Conservation (phyloP, 2,888 invertebrate species). For the Pterobdella sp. region DNA sequence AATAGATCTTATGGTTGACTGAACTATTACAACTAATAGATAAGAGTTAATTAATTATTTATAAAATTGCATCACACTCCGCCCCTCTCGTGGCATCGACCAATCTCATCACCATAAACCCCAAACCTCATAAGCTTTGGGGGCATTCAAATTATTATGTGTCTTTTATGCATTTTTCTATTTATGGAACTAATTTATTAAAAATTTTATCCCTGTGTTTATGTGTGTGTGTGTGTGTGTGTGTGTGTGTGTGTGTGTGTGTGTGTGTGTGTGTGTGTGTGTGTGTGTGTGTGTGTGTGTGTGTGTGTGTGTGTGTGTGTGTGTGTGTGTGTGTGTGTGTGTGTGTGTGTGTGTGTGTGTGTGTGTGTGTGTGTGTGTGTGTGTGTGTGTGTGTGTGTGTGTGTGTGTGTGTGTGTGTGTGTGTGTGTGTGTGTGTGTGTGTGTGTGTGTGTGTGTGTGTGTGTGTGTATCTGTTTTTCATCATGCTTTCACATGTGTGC, state of each 20-base stretch:
- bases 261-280: constrained; percentile 22
- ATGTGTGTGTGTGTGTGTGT: constrained; percentile 14
- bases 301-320: constrained; percentile 28
- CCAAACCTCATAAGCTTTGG: constrained; percentile 60
- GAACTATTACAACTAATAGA: no score
- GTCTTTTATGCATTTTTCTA: constrained; percentile 68
- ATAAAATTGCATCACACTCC: no score
- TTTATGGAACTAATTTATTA: constrained; percentile 81
- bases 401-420: constrained; percentile 22
- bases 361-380: constrained; percentile 26
- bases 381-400: constrained; percentile 26
- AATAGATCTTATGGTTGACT: no score
- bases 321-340: constrained; percentile 28
- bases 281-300: constrained; percentile 27
- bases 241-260: constrained; percentile 22
- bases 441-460: constrained; percentile 23
- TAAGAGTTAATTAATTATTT: no score
- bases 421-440: constrained; percentile 26
- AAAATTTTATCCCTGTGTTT: constrained; percentile 57
- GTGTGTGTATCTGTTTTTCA: constrained; percentile 11
- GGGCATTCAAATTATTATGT: constrained; percentile 68
- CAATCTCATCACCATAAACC: constrained; percentile 52
- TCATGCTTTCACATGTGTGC: no score
- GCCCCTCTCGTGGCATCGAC: no score
- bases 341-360: constrained; percentile 27